Base-by-base conservation (phyloP, 2,797 vertebrate genomes). In the Falco biarmicus region DNA sequence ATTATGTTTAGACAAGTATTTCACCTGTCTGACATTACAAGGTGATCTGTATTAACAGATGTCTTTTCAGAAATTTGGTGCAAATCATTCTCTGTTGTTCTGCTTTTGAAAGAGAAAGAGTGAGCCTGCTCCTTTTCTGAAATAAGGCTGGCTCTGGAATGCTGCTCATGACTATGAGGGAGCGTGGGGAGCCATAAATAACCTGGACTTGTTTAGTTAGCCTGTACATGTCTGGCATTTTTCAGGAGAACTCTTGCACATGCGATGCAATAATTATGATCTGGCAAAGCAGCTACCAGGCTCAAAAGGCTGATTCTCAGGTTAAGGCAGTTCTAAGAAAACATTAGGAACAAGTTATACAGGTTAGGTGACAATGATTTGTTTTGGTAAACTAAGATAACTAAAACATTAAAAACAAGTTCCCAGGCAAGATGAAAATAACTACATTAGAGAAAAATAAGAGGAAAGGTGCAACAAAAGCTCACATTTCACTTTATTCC, bases 291-390 rank as follows among this genome's bases (percentile, higher is more conserved):
- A 60, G 19, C 28, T 22, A 22, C 10, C 19, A 54, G 22, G 17
- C 10, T 26, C 31, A 39, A 37, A 70, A 64, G 28, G 10, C 20
- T 61, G 25, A 34, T 15, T 70, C 24, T 87, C 17, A 66, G 48
- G 15, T 10, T 89, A 9, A 56, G 31, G n/a, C 5, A 32, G 29
- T 53, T 78, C 25, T 24, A 57, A 59, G 25, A 89, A 81, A 77
- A 45, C 6, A 2, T 0, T 5, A 20, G 6, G n/a, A 71, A 70
- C 28, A 48, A 37, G 32, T 3, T 28, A 11, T 0, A 0, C 13
- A 15, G 11, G 14, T 22, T 51, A 69, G 19, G 28, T 32, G 20
- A 61, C 59, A 54, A 64, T 2, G 8, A 45, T 25, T 50, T 79
- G 16, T 41, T 79, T 16, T 7, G 20, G 31, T 32, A 41, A 93